Evolutionary conservation across 2,797 vertebrate species (phyloP), one percentile per base, ranked within the genome.

Genomic region (Trematomus bernacchii): DNA sequence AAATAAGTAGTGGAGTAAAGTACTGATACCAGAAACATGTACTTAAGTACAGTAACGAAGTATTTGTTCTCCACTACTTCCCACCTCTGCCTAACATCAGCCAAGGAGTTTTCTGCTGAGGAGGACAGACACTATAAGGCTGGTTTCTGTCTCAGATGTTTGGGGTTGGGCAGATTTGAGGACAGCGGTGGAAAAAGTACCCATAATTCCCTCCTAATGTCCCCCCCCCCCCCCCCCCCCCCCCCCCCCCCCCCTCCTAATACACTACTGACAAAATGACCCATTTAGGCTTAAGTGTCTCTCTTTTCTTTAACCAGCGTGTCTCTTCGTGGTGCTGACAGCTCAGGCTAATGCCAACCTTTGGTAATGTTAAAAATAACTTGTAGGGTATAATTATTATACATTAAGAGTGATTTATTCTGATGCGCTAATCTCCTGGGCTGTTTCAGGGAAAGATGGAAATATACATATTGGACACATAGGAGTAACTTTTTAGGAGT

Each of bases 91-190:
- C 27, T 4, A 27, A 82, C 89, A 79, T 91, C 89, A 91, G 84
- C 88, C 66, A 67, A 92, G 87, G 86, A 90, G 89, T 91, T 91
- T 84, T 64, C 55, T 65, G 79, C 83, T 63, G 84, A 91, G 88
- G 87, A 92, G n/a, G n/a, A n/a, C 83, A 90, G 92, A 92, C 82
- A 75, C 87, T 80, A 80, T 78, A 76, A 70, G 86, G 77, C 85
- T 79, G 77, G 84, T 86, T 84, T 86, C 85, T 66, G 70, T 62
- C 82, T 90, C 73, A 42, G 83, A 82, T 77, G 21, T 6, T 84
- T 70, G 79, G 66, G 82, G 71, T 73, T 91, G 88, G 87, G 88
- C 84, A 84, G 60, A 61, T 79, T 79, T 72, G 66, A 76, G 70
- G 62, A 85, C 70, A 77, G 82, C 9, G 77, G 77, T 84, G 90